Evolutionary conservation across 2,888 invertebrate genomes (phyloP).

Genomic region (Drosophila affinis): DNA sequence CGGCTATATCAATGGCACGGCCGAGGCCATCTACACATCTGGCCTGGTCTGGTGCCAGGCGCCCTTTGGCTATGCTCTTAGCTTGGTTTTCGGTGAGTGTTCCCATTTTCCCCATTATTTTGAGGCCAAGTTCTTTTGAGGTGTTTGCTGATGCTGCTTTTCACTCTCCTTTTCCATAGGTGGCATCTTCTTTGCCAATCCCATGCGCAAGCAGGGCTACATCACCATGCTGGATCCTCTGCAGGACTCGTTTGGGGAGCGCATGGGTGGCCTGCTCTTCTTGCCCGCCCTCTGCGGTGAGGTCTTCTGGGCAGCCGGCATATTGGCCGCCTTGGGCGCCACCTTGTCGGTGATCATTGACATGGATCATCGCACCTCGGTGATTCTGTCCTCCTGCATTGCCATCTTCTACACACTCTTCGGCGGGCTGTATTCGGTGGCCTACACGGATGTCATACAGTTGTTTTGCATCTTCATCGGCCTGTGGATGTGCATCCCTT

Average conservation of each 20-base stretch:
- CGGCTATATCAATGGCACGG: constrained; percentile 99
- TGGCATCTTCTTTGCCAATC: constrained; percentile 98
- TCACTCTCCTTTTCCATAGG: constrained; percentile 85
- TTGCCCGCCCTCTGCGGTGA: constrained; percentile 98
- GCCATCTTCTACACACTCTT: constrained; percentile 99
- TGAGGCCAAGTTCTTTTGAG: no score
- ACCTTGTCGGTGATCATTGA: constrained; percentile 98
- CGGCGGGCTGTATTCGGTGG: constrained; percentile 98
- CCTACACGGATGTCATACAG: constrained; percentile 99
- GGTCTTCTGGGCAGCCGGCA: constrained; percentile 99
- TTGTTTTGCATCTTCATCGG: constrained; percentile 99
- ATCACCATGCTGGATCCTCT: constrained; percentile 99
- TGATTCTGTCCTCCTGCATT: constrained; percentile 97
- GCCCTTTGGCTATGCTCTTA: constrained; percentile 98
- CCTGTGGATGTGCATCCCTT: constrained; percentile 98
- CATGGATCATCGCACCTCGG: constrained; percentile 95
- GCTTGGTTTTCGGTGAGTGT: constrained; percentile 94
- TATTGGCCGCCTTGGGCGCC: constrained; percentile 97
- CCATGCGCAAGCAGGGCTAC: constrained; percentile 98
- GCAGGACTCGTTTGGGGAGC: constrained; percentile 97
- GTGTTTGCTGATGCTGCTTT: background rate
- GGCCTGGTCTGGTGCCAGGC: constrained; percentile 99
- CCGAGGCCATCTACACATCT: constrained; percentile 96
- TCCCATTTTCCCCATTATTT: background rate
- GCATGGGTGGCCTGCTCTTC: constrained; percentile 98